These are phyloP conservation scores for Oscheius sp. DNA, from an alignment of 2,888 invertebrate species.

Conservation along the genomic window DNA sequence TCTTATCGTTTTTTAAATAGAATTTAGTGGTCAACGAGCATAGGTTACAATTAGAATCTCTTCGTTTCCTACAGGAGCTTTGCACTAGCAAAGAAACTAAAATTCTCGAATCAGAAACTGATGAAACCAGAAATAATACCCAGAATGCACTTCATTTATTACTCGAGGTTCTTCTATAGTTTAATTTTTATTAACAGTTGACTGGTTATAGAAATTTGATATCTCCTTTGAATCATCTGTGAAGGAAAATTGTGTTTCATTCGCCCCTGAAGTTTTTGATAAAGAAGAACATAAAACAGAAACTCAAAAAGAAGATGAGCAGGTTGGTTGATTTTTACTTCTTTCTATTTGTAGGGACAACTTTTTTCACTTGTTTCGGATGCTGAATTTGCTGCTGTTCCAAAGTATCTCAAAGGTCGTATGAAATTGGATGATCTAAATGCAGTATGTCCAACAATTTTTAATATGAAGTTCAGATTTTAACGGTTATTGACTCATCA, in stretches of 20 bases:
- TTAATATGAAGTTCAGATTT: background rate
- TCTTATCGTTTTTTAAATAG: too few relatives aligned
- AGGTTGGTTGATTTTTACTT: background rate
- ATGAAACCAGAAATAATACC: too few relatives aligned
- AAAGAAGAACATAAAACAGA: background rate
- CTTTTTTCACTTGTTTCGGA: background rate
- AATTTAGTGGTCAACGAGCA: too few relatives aligned
- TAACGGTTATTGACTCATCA: background rate
- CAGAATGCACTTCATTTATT: too few relatives aligned
- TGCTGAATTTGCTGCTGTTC: constrained; percentile 13
- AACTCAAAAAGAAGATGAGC: background rate
- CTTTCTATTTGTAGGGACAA: background rate
- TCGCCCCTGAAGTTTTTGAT: background rate
- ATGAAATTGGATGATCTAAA: constrained; percentile 12
- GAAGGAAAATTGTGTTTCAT: background rate
- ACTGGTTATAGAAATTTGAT: background rate
- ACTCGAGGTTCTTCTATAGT: too few relatives aligned
- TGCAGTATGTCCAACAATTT: constrained; percentile 1
- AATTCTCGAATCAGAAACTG: too few relatives aligned
- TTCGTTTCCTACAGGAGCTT: too few relatives aligned
- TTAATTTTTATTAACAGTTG: too few relatives aligned
- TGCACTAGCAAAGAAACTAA: too few relatives aligned
- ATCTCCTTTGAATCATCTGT: background rate
- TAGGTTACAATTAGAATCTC: too few relatives aligned
- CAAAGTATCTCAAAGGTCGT: constrained; percentile 25